These are phyloP conservation scores for Chionomys nivalis DNA, from an alignment of 2,113 vertebrate species.

Conservation along the genomic window DNA sequence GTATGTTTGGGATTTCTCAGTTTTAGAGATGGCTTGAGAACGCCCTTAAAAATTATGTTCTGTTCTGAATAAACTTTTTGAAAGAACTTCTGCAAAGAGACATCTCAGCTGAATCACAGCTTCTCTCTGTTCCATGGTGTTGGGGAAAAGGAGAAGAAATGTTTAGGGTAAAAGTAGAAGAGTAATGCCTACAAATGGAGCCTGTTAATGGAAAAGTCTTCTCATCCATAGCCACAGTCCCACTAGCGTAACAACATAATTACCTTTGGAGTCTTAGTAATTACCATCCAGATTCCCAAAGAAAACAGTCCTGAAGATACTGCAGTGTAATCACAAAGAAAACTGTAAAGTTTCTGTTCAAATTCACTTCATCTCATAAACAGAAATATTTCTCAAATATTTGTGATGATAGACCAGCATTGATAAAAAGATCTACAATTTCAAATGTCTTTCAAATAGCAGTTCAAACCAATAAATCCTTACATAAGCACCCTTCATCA, in stretches of 20 bases:
- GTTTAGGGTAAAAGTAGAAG: constrained; percentile 35
- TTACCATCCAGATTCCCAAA: constrained; percentile 66
- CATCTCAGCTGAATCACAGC: constrained; percentile 1
- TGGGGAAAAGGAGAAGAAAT: background rate
- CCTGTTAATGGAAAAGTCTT: constrained; percentile 58
- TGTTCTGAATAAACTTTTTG: background rate
- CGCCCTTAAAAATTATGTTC: background rate
- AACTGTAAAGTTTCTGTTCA: constrained; percentile 63
- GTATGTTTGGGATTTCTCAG: constrained; percentile 8
- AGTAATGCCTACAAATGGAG: constrained; percentile 5
- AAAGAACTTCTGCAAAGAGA: background rate
- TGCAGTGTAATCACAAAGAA: constrained; percentile 66
- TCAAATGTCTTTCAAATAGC: background rate
- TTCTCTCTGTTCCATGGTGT: background rate
- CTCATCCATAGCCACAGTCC: constrained; percentile 43
- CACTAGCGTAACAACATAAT: constrained; percentile 66
- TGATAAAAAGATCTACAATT: background rate
- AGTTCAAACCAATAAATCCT: background rate
- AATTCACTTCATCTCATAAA: constrained; percentile 60
- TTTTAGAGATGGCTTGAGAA: background rate
- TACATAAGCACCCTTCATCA: no score
- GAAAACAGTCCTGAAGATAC: constrained; percentile 61
- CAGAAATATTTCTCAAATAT: constrained; percentile 59
- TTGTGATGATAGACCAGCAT: constrained; percentile 38
- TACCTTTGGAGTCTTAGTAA: constrained; percentile 67